These are phyloP conservation scores for Myotis yumanensis DNA, from an alignment of 2,113 vertebrate genomes.

Conservation along the genomic window DNA sequence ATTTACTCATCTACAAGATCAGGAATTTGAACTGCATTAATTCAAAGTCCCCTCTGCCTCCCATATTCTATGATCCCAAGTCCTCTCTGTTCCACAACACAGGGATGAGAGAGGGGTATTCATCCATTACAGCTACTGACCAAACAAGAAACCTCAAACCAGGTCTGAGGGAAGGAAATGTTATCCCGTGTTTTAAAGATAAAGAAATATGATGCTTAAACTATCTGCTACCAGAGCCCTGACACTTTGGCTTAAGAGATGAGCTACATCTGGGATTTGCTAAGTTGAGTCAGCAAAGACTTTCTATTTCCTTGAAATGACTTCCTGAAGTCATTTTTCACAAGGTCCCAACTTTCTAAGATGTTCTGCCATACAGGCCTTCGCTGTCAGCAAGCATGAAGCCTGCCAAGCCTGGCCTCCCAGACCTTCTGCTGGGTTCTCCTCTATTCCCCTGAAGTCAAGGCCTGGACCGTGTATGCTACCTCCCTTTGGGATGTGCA, in stretches of 20 bases:
- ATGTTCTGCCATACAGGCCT: conserved; percentile 69
- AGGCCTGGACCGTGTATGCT: neutral
- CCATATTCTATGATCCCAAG: neutral
- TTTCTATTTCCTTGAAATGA: conserved; percentile 71
- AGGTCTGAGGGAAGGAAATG: neutral
- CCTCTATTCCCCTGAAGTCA: neutral
- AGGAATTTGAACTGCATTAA: neutral
- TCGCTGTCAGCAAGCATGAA: conserved; percentile 61
- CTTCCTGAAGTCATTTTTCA: conserved; percentile 76
- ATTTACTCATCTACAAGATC: neutral
- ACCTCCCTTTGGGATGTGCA: neutral
- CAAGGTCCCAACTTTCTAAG: conserved; percentile 66
- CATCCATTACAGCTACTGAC: neutral
- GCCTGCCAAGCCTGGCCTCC: conserved; percentile 45
- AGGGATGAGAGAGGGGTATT: neutral
- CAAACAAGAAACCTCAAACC: conserved; percentile 17
- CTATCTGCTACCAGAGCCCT: conserved; percentile 39
- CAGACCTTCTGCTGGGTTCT: neutral
- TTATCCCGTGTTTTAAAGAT: neutral
- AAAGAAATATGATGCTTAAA: neutral
- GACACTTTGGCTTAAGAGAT: conserved; percentile 45
- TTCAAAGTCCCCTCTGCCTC: neutral
- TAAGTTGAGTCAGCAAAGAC: conserved; percentile 70
- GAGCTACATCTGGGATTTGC: conserved; percentile 64
- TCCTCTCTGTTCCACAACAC: neutral